Evolutionary conservation across 2,888 invertebrate genomes (phyloP).

Genomic region (Cheilosia vernalis): DNA sequence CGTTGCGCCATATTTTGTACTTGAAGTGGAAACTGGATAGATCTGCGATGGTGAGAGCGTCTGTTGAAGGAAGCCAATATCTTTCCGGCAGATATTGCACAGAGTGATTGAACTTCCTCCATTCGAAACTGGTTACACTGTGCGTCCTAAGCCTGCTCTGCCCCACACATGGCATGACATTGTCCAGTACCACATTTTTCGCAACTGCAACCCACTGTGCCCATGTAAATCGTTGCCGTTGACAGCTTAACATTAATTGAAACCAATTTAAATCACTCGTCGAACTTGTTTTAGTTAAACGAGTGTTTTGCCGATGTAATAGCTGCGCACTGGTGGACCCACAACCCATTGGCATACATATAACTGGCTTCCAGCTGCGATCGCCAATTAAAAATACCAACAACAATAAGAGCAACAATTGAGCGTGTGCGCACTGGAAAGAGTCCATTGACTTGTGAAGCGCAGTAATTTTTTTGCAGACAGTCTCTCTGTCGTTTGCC

Average conservation of each 20-base stretch:
- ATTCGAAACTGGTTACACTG: constrained; percentile 20
- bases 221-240: constrained; percentile 31
- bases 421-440: constrained; percentile 27
- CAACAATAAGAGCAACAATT: constrained; percentile 20
- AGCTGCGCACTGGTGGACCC: not conserved
- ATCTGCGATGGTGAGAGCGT: no score
- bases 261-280: constrained; percentile 14
- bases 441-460: constrained; percentile 38
- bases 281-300: constrained; percentile 47
- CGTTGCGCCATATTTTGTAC: not conserved
- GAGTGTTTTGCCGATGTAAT: constrained; percentile 17
- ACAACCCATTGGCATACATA: constrained; percentile 55
- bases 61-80: not conserved
- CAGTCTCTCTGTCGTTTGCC: constrained; percentile 3
- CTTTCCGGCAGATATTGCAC: constrained; percentile 26
- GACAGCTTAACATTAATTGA: constrained; percentile 33
- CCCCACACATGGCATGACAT: constrained; percentile 6
- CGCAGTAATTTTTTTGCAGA: not conserved
- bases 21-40: not conserved
- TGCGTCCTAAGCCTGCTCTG: not conserved
- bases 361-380: constrained; percentile 27
- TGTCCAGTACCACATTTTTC: constrained; percentile 20
- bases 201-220: constrained; percentile 19
- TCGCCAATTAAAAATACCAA: constrained; percentile 34
- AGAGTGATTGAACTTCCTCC: not conserved